These are phyloP conservation scores for Danionella dracula DNA, from an alignment of 2,797 vertebrate species.

Conservation along the genomic window DNA sequence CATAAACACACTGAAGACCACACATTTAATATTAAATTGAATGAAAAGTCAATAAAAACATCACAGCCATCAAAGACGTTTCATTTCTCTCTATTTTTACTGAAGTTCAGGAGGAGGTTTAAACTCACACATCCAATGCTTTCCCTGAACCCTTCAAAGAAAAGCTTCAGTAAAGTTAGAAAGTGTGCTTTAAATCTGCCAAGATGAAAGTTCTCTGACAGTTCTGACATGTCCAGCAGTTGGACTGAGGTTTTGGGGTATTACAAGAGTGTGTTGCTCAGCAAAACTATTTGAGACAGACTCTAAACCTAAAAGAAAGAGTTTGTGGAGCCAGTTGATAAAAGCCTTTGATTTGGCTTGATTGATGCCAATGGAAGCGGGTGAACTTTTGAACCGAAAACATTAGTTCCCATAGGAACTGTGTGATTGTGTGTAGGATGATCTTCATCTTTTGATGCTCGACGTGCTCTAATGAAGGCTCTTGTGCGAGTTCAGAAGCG, in stretches of 20 bases:
- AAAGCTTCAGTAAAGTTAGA: neutral
- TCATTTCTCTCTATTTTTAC: slow-evolving; percentile 33
- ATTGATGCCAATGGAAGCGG: neutral
- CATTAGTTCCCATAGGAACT: slow-evolving; percentile 1
- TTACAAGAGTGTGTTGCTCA: neutral
- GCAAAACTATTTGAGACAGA: no score
- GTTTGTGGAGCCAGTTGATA: neutral
- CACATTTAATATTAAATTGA: slow-evolving; percentile 36
- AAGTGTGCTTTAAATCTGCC: neutral
- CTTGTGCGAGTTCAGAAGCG: slow-evolving; percentile 29
- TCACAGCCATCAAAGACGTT: slow-evolving; percentile 23
- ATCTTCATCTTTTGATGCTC: slow-evolving; percentile 8
- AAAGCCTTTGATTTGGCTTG: neutral
- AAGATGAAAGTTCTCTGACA: neutral
- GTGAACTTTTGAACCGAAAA: slow-evolving; percentile 8
- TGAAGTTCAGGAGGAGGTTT: neutral
- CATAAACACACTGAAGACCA: slow-evolving; percentile 18
- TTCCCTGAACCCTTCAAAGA: neutral
- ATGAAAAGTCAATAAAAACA: slow-evolving; percentile 38
- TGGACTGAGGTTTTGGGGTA: neutral
- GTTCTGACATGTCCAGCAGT: neutral
- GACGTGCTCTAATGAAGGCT: neutral
- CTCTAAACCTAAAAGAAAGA: neutral
- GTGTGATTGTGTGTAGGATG: slow-evolving; percentile 1
- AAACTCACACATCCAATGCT: neutral